These are phyloP conservation scores for Gopherus flavomarginatus DNA, from an alignment of 2,113 vertebrate genomes.

Conservation along the genomic window DNA sequence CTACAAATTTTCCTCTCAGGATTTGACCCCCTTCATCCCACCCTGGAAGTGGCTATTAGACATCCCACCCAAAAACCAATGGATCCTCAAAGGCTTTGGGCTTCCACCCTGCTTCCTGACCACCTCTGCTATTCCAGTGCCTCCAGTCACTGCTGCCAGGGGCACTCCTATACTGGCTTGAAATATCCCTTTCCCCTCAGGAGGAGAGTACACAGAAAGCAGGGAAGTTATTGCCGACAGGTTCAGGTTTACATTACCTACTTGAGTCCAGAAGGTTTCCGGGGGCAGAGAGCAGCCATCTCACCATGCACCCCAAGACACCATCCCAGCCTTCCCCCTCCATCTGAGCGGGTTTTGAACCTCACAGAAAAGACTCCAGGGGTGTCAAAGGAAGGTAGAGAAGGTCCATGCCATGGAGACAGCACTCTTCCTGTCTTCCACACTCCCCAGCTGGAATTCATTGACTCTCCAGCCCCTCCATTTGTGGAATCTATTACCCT, in stretches of 20 bases:
- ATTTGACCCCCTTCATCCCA: accelerated
- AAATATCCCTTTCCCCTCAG: neutral
- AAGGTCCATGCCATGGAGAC: neutral
- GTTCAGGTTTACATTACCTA: neutral
- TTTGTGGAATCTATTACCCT: neutral
- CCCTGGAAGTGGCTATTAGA: neutral
- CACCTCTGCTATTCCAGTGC: neutral
- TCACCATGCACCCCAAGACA: neutral
- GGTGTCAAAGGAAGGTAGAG: neutral
- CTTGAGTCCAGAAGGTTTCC: neutral
- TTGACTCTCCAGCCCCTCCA: neutral
- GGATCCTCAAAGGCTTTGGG: neutral
- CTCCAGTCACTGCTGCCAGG: neutral
- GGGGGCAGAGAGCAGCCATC: neutral
- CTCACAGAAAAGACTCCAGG: neutral
- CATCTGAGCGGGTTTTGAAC: neutral
- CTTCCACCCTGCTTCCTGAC: neutral
- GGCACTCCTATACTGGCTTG: neutral
- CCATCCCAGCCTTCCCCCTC: neutral
- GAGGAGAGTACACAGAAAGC: neutral
- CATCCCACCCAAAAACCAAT: neutral
- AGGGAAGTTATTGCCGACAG: neutral
- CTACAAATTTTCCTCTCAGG: neutral
- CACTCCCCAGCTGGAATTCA: neutral
- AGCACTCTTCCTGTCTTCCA: neutral